Percentiles rank a stretch among this genome's conserved stretches.
Evolutionary conservation across 1,140 invertebrate genomes (phyloP).

Genomic region (Rhyacophila brunnea): DNA sequence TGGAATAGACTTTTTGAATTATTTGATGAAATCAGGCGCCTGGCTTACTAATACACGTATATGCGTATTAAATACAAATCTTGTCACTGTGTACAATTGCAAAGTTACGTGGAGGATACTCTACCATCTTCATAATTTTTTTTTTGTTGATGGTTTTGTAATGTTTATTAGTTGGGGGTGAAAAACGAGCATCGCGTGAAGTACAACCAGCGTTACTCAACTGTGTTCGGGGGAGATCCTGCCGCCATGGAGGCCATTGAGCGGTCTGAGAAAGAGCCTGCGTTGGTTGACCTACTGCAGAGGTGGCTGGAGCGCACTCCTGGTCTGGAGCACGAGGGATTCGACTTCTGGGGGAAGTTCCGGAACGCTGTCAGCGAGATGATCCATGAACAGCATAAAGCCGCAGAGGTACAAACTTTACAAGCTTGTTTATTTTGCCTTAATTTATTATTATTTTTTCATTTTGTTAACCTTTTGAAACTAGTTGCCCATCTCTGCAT

Average conservation of each 20-base stretch:
- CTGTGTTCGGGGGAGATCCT: slow-evolving; percentile 80
- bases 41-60: no score
- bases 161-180: slow-evolving; percentile 72
- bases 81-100: no score
- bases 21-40: no score
- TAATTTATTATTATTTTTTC: no score
- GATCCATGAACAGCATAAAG: slow-evolving; percentile 65
- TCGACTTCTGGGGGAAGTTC: slow-evolving; percentile 94
- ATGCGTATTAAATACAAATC: no score
- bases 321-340: slow-evolving; percentile 77
- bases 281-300: slow-evolving; percentile 81
- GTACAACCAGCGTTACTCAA: slow-evolving; percentile 90
- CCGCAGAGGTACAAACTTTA: slow-evolving; percentile 54
- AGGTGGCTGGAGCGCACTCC: slow-evolving; percentile 94
- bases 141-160: slow-evolving; percentile 9
- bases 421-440: background rate
- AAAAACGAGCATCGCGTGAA: slow-evolving; percentile 84
- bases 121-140: no score
- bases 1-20: no score
- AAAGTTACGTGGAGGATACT: no score
- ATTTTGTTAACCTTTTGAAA: no score
- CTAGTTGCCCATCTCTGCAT: no score
- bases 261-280: slow-evolving; percentile 80
- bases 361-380: slow-evolving; percentile 72
- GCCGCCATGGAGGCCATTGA: slow-evolving; percentile 70